Base-by-base conservation (phyloP, 2,888 invertebrate genomes). In the Dasysyrphus tricinctus region DNA sequence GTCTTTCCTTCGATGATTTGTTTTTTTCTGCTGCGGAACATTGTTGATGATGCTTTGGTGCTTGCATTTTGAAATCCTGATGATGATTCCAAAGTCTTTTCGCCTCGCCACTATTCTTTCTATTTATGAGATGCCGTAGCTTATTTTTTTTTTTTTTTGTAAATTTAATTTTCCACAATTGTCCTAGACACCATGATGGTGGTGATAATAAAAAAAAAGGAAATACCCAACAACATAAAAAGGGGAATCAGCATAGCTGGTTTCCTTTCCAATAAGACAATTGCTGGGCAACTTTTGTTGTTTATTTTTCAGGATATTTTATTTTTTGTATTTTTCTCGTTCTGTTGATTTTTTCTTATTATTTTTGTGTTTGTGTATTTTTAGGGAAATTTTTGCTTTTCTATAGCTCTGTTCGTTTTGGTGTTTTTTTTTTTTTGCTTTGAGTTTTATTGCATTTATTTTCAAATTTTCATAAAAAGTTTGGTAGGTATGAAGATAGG, bases 111-210 rank as follows among this genome's bases (percentile, higher is more conserved):
- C 34, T 37, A 14, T 72, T 54, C 14, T 49, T 24, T 39, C 37
- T 69, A 69, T 67, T 49, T 73, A 59, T 47, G 57, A 37, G 54
- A 56, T 47, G 56, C 11, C 37, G 11, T 19, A 49, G 44, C 39
- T 34, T 57, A 73, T 24, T 24, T 61, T 67, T 57, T 76, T 57
- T 76, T 61, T 67, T 29, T 16, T 37, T 78, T 74, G 70, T 19
- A 78, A 86, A 78, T 75, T 81, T 78, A 81, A 86, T 86, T 86
- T 86, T 78, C 65, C 70, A 65, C 81, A 81, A 79, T 86, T 72
- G 78, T 81, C 72, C 74, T 51, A 74, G 74, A 77, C 80, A 81
- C 80, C 77, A 34, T 37, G 61, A 70, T 69, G 49, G 65, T 39
- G 74, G 54, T 63, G 73, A 57, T 72, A 69, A 80, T 65, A 73